Base-by-base conservation (phyloP, 2,888 invertebrate genomes). In the Agonopterix heracliana region DNA sequence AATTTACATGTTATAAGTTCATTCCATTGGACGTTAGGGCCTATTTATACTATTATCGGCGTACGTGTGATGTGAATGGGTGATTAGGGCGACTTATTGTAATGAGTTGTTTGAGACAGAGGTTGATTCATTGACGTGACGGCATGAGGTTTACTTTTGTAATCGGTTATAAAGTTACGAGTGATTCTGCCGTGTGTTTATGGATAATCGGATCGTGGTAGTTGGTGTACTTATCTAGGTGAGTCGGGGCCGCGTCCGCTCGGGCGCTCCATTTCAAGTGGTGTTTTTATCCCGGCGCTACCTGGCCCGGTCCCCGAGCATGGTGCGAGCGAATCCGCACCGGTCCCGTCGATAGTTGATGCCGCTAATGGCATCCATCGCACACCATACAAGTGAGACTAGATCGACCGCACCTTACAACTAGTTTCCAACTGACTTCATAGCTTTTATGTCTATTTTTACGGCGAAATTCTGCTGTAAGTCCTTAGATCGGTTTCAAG, bases 1-100 rank as follows among this genome's bases (percentile, higher is more conserved):
- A 84, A 85, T 86, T 86, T 86, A 85, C 84, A 86, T 86, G 81
- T 77, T 82, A 79, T 82, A 81, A 78, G 78, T 81, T 82, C 84
- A 85, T 86, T 41, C 86, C 84, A 85, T 82, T 73, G 78, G 68
- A 74, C 70, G 74, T 72, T 76, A 69, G 73, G 74, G 68, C 71
- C 73, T 81, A 81, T 85, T 84, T 83, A 79, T 85, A 81, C 78
- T 78, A 76, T 75, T 26, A 26, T 26, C 26, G 71, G 63, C 60
- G 71, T 73, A 74, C 75, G 81, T 81, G 81, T 71, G 76, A 76
- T 78, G 74, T 80, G 82, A 84, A 81, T 79, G 77, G 74, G 71
- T 72, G 80, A 81, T 81, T 80, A 80, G 73, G 67, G 65, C 63
- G 66, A 67, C 65, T 68, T 61, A 68, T 69, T 69, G 62, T 67